Percentiles rank a stretch among this genome's conserved stretches.
Evolutionary conservation across 2,797 vertebrate species (phyloP).

Genomic region (Acanthiza pusilla): DNA sequence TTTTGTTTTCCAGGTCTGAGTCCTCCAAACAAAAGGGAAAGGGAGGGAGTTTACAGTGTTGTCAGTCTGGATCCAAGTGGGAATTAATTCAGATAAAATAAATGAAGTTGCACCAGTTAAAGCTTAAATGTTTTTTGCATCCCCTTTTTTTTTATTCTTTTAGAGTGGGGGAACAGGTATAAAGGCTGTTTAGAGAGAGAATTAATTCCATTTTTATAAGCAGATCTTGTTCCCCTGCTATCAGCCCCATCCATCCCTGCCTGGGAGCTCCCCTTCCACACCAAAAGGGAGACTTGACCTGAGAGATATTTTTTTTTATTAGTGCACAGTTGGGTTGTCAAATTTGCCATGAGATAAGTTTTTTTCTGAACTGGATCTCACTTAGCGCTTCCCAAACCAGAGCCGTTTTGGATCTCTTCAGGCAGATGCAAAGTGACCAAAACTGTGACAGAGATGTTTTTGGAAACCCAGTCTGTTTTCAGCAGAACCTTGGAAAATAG

Average conservation of each 20-base stretch:
- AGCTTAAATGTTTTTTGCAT: neutral
- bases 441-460: neutral
- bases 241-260: neutral
- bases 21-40: neutral
- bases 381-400: neutral
- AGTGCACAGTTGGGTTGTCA: too few species aligned
- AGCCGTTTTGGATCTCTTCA: neutral
- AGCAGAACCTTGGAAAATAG: neutral
- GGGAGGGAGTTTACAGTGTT: neutral
- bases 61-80: accelerated
- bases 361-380: neutral
- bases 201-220: neutral
- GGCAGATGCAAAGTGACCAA: neutral
- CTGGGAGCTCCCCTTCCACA: accelerated
- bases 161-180: accelerated
- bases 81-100: neutral
- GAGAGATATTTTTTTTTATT: neutral
- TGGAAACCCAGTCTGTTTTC: neutral
- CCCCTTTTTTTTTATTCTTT: too few species aligned
- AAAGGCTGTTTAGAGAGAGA: neutral
- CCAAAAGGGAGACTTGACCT: neutral
- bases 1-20: neutral
- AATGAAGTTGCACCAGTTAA: neutral
- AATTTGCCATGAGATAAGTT: neutral
- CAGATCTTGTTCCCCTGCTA: accelerated